phyloP scores from a whole-genome alignment of 2,888 invertebrate genomes.

The Mesorhabditis sp. region DNA sequence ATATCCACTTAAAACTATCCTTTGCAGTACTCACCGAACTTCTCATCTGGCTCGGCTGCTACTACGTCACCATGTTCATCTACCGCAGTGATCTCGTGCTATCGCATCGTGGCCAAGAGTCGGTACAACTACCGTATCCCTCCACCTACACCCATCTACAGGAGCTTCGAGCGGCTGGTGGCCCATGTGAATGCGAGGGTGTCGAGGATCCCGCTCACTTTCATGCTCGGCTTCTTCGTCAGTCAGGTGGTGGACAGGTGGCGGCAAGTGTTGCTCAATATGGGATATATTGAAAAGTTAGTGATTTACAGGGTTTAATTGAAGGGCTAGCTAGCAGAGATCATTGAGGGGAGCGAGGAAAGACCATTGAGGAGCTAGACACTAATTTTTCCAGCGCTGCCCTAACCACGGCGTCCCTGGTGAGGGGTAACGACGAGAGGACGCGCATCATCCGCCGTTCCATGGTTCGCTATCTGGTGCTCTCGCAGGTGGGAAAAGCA shows the following conservation, averaged over 20 bases:
- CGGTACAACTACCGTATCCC: neutral
- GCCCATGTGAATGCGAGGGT: slow-evolving; percentile 23
- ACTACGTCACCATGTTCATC: slow-evolving; percentile 12
- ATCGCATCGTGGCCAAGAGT: slow-evolving; percentile 9
- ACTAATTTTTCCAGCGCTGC: slow-evolving; percentile 24
- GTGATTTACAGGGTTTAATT: neutral
- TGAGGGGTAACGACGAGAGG: slow-evolving; percentile 25
- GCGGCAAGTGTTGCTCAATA: slow-evolving; percentile 33
- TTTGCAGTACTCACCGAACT: slow-evolving; percentile 16
- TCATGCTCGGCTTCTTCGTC: slow-evolving; percentile 50
- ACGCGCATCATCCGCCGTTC: slow-evolving; percentile 23
- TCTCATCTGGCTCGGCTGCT: slow-evolving; percentile 13
- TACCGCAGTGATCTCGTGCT: slow-evolving; percentile 13
- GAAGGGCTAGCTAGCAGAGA: neutral
- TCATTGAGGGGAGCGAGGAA: no score
- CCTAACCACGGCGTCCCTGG: slow-evolving; percentile 17
- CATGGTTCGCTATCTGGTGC: slow-evolving; percentile 38
- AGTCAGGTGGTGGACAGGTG: slow-evolving; percentile 40
- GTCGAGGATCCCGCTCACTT: slow-evolving; percentile 40
- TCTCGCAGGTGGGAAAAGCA: slow-evolving; percentile 32
- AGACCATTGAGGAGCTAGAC: no score
- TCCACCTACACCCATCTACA: neutral
- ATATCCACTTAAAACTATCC: slow-evolving; percentile 18
- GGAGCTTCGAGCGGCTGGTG: slow-evolving; percentile 15
- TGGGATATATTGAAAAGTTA: slow-evolving; percentile 46